phyloP scores from a whole-genome alignment of 2,113 vertebrate species.

The Ibidorhyncha struthersii region DNA sequence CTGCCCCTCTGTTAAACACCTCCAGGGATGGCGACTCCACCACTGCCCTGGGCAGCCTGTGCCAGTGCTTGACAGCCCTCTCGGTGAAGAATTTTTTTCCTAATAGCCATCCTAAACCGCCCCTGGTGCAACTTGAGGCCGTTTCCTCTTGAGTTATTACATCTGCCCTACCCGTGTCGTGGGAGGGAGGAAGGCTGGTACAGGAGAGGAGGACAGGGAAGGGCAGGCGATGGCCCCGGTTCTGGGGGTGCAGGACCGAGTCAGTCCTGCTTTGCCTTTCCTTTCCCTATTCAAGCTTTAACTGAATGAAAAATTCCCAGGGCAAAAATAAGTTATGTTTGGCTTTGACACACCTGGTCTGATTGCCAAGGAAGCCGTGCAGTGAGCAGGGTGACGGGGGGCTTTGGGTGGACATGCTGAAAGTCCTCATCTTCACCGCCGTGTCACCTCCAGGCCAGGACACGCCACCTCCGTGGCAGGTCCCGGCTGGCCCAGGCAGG shows the following conservation, averaged over 20 bases:
- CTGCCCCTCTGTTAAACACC: background rate
- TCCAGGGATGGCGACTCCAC: background rate
- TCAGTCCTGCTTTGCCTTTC: background rate
- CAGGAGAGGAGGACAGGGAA: background rate
- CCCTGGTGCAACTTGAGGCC: background rate
- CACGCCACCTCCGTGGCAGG: fast-evolving
- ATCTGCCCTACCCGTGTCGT: fast-evolving
- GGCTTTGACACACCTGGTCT: background rate
- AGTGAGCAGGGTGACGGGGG: fast-evolving
- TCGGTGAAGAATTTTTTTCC: background rate
- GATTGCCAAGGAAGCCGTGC: background rate
- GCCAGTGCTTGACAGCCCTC: background rate
- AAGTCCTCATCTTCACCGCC: background rate
- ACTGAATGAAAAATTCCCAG: background rate
- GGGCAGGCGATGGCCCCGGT: fast-evolving
- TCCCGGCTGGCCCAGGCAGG: background rate
- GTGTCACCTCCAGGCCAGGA: background rate
- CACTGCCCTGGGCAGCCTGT: background rate
- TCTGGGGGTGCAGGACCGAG: background rate
- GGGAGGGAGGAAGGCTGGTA: background rate
- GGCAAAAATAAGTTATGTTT: background rate
- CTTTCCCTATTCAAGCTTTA: background rate
- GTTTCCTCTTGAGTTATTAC: background rate
- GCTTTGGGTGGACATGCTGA: background rate
- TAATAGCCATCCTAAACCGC: background rate